Base-by-base conservation (phyloP, 2,113 vertebrate genomes). In the Formicarius rufipectus region DNA sequence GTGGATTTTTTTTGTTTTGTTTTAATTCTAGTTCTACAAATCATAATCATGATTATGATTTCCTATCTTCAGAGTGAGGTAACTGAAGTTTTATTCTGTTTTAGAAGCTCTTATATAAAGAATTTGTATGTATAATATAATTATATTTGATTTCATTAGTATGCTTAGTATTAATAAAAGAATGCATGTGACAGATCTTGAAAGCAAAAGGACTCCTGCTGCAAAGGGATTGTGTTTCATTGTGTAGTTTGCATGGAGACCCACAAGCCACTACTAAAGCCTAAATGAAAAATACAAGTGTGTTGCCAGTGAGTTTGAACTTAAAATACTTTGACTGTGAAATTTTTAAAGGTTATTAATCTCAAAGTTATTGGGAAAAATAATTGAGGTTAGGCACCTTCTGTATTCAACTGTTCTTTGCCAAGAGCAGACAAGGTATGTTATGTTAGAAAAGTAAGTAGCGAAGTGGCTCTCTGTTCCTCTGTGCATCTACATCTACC, bases 361-460 rank as follows among this genome's bases (percentile, higher is more conserved):
- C 6, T 62, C 42, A 75, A 62, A 78, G 39, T n/a, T 1, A 1
- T 40, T 50, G 14, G 10, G 4, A 52, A 80, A 68, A 92, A 49
- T 40, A 0, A 24, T 14, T 78, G 2, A 37, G 33, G 77, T 84
- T 87, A 28, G 6, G 24, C 10, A 68, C 30, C 35, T 63, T 76
- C 56, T 59, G 14, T 73, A 30, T 84, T 73, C n/a, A 56, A 2
- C 16, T 40, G 7, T 42, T 90, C 42, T 76, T 88, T 88, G 15
- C 6, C 10, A 42, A 15, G 39, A 67, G 15, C 16, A 0, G 0
- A 3, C 0, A 0, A 77, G 72, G 33, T 33, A 27, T 11, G 3
- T 28, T 49, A 12, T 12, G 4, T 49, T 50, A 72, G 62, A n/a
- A 8, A 27, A 72, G 53, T n/a, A 62, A 23, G 21, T 15, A 72